A percentile compares a stretch with the other conserved stretches of the same genome.
Evolutionary conservation across 2,888 invertebrate genomes (phyloP).

Genomic region (Ochropleura plecta): DNA sequence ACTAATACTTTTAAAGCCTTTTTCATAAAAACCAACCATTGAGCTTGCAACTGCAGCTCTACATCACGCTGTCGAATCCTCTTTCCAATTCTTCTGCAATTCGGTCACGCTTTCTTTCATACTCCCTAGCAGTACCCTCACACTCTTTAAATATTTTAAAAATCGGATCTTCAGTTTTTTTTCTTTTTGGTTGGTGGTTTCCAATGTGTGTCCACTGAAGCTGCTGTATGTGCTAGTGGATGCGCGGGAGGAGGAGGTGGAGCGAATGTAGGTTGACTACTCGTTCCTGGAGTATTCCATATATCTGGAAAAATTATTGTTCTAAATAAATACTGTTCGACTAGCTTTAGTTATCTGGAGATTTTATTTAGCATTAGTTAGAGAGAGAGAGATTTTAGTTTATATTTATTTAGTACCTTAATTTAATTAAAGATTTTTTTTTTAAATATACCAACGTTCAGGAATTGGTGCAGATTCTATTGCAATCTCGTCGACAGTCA

Average conservation of each 20-base stretch:
- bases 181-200: constrained; percentile 4
- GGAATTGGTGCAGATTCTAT: neutral
- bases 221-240: constrained; percentile 6
- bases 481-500: neutral
- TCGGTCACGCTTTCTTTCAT: constrained; percentile 15
- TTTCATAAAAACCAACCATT: constrained; percentile 22
- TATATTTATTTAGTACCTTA: neutral
- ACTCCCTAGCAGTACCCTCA: constrained; percentile 6
- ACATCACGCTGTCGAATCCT: constrained; percentile 29
- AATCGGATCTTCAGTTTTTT: neutral
- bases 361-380: no score
- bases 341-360: constrained; percentile 4
- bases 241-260: neutral
- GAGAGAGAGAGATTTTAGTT: no score
- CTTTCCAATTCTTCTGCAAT: constrained; percentile 7
- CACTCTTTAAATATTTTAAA: constrained; percentile 2
- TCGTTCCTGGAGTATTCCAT: constrained; percentile 5
- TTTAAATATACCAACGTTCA: no score
- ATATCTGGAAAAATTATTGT: neutral
- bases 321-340: constrained; percentile 1
- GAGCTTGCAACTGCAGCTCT: constrained; percentile 29
- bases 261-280: constrained; percentile 7
- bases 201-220: neutral
- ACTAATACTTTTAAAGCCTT: neutral
- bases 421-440: neutral